A percentile compares a stretch with the other conserved stretches of the same genome.
Conservation (phyloP, 1,140 invertebrate genomes). For the Drosophila repletoides region DNA sequence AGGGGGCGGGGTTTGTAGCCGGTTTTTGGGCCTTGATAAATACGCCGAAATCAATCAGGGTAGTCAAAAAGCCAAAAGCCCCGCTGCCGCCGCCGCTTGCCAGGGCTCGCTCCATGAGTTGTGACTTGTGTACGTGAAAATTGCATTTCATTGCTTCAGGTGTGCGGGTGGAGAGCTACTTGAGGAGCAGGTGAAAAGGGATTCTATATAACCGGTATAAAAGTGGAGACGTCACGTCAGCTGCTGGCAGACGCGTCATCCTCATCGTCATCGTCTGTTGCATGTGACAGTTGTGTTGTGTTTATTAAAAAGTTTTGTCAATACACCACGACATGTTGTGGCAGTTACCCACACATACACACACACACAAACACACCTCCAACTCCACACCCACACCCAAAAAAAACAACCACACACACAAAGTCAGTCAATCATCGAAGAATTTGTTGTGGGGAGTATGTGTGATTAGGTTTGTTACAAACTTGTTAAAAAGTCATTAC, state of each 20-base stretch:
- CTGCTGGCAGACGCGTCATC: not conserved
- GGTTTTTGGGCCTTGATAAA: constrained; percentile 56
- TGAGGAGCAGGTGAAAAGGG: too few species aligned
- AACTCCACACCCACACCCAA: not conserved
- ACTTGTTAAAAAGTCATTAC: constrained; percentile 71
- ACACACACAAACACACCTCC: not conserved
- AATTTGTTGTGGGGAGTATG: constrained; percentile 16
- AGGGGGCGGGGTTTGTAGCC: not conserved
- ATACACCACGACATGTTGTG: constrained; percentile 23
- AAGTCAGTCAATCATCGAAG: constrained; percentile 25
- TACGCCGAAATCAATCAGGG: constrained; percentile 70
- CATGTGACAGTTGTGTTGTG: constrained; percentile 52
- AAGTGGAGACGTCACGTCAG: constrained; percentile 20
- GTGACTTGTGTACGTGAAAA: constrained; percentile 71
- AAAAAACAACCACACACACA: not conserved
- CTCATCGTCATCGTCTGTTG: constrained; percentile 35
- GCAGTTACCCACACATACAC: constrained; percentile 7
- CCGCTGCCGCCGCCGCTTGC: too few species aligned
- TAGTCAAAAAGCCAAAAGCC: constrained; percentile 44
- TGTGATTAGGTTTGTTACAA: constrained; percentile 34
- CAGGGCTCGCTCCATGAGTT: constrained; percentile 36
- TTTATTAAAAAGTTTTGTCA: constrained; percentile 61
- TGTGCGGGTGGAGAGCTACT: not conserved
- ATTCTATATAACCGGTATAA: constrained; percentile 15
- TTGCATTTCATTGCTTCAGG: constrained; percentile 60